Evolutionary conservation across 2,797 vertebrate species (phyloP), one percentile per base, ranked within the genome.

Genomic region (Cryptoblepharus egeriae): DNA sequence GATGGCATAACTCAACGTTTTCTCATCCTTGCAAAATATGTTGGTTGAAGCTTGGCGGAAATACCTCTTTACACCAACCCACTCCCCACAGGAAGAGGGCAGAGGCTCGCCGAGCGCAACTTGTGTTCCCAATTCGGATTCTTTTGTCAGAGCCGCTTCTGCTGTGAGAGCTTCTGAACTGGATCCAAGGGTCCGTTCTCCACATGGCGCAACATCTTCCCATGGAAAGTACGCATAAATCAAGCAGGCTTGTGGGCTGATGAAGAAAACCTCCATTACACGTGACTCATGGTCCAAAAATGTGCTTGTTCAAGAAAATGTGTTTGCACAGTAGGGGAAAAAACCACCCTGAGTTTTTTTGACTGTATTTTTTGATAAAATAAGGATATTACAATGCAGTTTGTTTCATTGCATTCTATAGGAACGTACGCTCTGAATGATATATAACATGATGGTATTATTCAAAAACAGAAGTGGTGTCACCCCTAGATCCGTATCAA

Each of bases 251-350:
- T 88, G 82, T 77, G 90, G 82, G 86, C 30, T 15, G 87, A 67
- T 60, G 87, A 77, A 84, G 83, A 91, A 91, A 49, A 84, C 28
- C 83, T 92, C 84, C 9, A 0, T 57, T 80, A 67, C 90, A 60
- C 58, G 65, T 93, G 94, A 94, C 88, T 95, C 93, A 94, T 80
- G 49, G 92, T 93, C 95, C 93, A 88, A 93, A 93, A 91, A 94
- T 89, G 93, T 69, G 87, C 91, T 76, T 30, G 64, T 22, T 88
- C 85, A 91, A 75, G 16, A 85, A 49, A 81, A 35, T 77, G 87
- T 24, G 90, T 63, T 94, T 91, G 79, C 87, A 32, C 75, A 70
- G n/a, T n/a, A n/a, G n/a, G n/a, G n/a, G n/a, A n/a, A n/a, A n/a
- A n/a, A n/a, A n/a, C n/a, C n/a, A n/a, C n/a, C n/a, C n/a, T n/a